Evolutionary conservation across 2,797 vertebrate species (phyloP).

Genomic region (Brachyalestes nurse): DNA sequence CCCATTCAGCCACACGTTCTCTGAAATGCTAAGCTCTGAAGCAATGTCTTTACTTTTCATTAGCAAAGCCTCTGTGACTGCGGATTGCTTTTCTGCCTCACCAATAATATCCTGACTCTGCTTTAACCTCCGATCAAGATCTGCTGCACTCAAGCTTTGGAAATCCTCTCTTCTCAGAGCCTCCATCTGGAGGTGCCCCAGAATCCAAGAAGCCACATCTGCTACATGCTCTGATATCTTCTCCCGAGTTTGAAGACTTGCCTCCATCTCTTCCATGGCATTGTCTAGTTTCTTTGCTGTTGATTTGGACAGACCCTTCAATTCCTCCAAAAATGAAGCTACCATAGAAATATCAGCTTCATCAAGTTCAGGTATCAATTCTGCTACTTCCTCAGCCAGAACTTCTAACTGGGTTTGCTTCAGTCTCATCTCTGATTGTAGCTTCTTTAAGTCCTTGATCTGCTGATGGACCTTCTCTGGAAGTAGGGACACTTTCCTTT

Average conservation of each 20-base stretch:
- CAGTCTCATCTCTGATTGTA: constrained; percentile 76
- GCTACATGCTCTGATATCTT: constrained; percentile 81
- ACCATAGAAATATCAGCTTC: constrained; percentile 71
- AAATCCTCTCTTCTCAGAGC: constrained; percentile 61
- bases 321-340: constrained; percentile 70
- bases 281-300: constrained; percentile 78
- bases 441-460: constrained; percentile 82
- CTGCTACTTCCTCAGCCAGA: constrained; percentile 78
- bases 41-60: constrained; percentile 76
- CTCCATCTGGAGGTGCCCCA: constrained; percentile 69
- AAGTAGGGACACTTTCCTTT: constrained; percentile 80
- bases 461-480: constrained; percentile 85
- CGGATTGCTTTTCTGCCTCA: constrained; percentile 78
- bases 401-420: constrained; percentile 78
- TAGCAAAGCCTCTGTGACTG: constrained; percentile 75
- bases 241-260: constrained; percentile 83
- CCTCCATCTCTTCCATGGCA: constrained; percentile 82
- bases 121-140: constrained; percentile 69
- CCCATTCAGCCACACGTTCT: constrained; percentile 70
- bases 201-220: constrained; percentile 81
- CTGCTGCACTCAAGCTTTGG: constrained; percentile 62
- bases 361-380: constrained; percentile 72
- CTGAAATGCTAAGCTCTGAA: constrained; percentile 71
- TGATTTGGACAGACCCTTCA: constrained; percentile 80
- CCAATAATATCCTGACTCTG: constrained; percentile 74